These are phyloP conservation scores for Hypotaenidia okinawae DNA, from an alignment of 2,797 vertebrate species.

Conservation along the genomic window DNA sequence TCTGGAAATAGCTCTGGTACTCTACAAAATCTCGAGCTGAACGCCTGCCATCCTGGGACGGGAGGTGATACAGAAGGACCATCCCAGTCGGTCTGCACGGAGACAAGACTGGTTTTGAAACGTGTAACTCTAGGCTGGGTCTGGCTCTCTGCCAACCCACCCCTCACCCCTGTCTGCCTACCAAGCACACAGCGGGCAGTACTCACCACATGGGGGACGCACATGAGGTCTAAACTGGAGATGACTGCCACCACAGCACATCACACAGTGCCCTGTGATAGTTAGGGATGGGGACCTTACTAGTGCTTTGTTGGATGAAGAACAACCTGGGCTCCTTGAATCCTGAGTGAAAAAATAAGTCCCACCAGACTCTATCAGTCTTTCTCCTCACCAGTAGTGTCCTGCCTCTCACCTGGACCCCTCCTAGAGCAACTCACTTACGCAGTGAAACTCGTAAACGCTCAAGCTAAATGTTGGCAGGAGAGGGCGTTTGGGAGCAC, in stretches of 20 bases:
- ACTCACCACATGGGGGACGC: fast-evolving
- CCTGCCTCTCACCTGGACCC: neutral
- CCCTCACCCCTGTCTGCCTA: neutral
- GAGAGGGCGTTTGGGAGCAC: neutral
- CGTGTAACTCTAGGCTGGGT: neutral
- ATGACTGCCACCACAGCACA: neutral
- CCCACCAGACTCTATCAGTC: neutral
- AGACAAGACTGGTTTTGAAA: neutral
- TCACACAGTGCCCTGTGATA: fast-evolving
- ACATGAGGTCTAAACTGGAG: neutral
- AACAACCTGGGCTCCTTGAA: neutral
- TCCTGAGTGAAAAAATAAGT: neutral
- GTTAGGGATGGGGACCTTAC: neutral
- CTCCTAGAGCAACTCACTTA: neutral
- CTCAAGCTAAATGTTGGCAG: neutral
- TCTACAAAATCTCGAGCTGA: neutral
- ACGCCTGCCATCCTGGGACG: neutral
- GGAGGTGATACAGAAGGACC: neutral
- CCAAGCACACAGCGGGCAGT: neutral
- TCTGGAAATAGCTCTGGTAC: conserved; percentile 34
- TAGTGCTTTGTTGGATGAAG: neutral
- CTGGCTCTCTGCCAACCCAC: neutral
- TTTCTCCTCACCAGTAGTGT: neutral
- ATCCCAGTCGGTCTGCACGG: neutral
- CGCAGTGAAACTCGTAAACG: neutral